A percentile compares a stretch with the other conserved stretches of the same genome.
phyloP scores from a whole-genome alignment of 2,113 vertebrate genomes.

The Calidris pygmaea region DNA sequence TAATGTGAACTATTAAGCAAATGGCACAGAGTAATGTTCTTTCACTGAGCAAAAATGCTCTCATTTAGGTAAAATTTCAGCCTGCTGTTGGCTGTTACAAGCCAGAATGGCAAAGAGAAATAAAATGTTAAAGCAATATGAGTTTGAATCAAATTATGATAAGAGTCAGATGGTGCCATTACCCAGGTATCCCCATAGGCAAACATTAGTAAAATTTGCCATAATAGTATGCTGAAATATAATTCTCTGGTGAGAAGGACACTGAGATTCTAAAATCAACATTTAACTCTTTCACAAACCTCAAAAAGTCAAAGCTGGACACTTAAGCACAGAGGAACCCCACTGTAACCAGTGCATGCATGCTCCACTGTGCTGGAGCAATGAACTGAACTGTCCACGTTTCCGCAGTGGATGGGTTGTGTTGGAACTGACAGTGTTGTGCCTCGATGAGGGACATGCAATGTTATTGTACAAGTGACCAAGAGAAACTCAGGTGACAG shows the following conservation, averaged over 20 bases:
- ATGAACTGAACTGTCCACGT: rapidly evolving
- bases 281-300: conserved; percentile 54
- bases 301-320: not conserved
- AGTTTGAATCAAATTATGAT: conserved; percentile 78
- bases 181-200: conserved; percentile 65
- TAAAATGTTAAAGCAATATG: conserved; percentile 76
- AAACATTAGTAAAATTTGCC: conserved; percentile 71
- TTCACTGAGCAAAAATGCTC: conserved; percentile 69
- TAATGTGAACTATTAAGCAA: conserved; percentile 79
- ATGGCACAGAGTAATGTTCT: conserved; percentile 74
- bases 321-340: not conserved
- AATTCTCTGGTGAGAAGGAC: conserved; percentile 53
- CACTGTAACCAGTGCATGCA: not conserved
- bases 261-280: conserved; percentile 14
- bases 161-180: conserved; percentile 78
- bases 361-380: not conserved
- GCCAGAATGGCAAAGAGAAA: conserved; percentile 74
- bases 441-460: rapidly evolving
- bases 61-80: conserved; percentile 78
- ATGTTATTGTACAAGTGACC: not conserved
- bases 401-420: not conserved
- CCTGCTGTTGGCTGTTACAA: conserved; percentile 75
- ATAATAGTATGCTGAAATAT: conserved; percentile 56
- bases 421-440: rapidly evolving
- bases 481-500: not conserved